Conservation (phyloP, 2,797 vertebrate genomes). For the Tamandua tetradactyla region DNA sequence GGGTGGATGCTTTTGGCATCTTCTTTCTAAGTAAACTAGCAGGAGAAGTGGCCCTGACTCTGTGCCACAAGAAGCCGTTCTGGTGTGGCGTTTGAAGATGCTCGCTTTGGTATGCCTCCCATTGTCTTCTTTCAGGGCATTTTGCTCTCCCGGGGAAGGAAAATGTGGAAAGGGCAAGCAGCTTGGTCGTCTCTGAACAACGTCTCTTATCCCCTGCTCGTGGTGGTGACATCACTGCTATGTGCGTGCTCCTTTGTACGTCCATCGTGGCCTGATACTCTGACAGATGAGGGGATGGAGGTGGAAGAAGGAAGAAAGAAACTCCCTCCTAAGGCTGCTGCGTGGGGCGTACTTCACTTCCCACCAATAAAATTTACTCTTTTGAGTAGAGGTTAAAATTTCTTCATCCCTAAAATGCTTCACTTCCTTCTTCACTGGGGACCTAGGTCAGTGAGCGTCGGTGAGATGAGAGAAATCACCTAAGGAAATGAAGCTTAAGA, state of each 20-base stretch:
- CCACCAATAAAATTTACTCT: background rate
- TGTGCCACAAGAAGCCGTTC: background rate
- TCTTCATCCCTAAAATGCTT: background rate
- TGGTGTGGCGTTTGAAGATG: background rate
- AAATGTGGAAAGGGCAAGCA: background rate
- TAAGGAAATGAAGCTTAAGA: background rate
- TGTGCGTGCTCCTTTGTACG: background rate
- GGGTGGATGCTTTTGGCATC: background rate
- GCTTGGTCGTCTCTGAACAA: background rate
- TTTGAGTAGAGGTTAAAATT: conserved; percentile 7
- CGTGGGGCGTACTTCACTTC: background rate
- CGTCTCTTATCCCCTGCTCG: background rate
- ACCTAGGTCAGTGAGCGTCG: conserved; percentile 30
- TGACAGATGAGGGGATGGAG: background rate
- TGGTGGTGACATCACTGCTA: background rate
- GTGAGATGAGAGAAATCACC: background rate
- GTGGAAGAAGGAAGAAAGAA: background rate
- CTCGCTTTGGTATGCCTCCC: background rate
- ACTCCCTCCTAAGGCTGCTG: background rate
- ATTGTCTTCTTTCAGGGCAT: background rate
- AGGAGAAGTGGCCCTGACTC: background rate
- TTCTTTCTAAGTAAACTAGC: background rate
- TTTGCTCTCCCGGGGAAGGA: background rate
- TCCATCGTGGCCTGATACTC: background rate
- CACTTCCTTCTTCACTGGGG: background rate